phyloP scores from a whole-genome alignment of 2,888 invertebrate genomes.

The Parelbella ahira region DNA sequence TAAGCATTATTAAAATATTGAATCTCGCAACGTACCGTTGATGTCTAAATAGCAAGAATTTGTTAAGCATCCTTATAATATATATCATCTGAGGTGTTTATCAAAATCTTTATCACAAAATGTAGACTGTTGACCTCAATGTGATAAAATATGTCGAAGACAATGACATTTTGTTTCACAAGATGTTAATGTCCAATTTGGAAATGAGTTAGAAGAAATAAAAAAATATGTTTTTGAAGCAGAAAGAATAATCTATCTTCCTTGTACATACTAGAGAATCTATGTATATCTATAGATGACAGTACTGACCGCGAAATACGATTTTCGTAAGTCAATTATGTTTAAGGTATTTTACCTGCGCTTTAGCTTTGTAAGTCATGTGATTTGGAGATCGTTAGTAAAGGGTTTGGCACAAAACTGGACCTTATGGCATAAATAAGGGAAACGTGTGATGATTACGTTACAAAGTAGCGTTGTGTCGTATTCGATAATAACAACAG shows the following conservation, averaged over 20 bases:
- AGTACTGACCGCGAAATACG: conserved; percentile 47
- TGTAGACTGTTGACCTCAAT: background rate
- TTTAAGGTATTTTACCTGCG: conserved; percentile 22
- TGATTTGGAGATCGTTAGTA: conserved; percentile 26
- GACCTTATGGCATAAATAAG: conserved; percentile 21
- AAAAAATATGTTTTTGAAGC: no score
- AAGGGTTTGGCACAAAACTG: conserved; percentile 3
- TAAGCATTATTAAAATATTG: conserved; percentile 4
- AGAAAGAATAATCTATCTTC: no score
- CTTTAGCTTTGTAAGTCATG: conserved; percentile 33
- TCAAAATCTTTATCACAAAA: conserved; percentile 18
- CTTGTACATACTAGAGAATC: no score
- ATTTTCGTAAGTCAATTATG: conserved; percentile 44
- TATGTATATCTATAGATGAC: no score
- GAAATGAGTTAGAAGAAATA: no score
- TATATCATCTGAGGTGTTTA: background rate
- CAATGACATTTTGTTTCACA: no score
- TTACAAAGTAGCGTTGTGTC: no score
- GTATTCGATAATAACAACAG: conserved; percentile 34
- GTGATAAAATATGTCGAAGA: background rate
- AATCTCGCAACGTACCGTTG: conserved; percentile 8
- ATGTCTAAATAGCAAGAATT: conserved; percentile 12
- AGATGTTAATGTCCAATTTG: no score
- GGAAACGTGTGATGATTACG: no score
- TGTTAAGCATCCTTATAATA: conserved; percentile 4